A percentile compares a stretch with the other conserved stretches of the same genome.
Conservation (phyloP, 2,797 vertebrate species). For the Tokudaia tokunoshimensis region DNA sequence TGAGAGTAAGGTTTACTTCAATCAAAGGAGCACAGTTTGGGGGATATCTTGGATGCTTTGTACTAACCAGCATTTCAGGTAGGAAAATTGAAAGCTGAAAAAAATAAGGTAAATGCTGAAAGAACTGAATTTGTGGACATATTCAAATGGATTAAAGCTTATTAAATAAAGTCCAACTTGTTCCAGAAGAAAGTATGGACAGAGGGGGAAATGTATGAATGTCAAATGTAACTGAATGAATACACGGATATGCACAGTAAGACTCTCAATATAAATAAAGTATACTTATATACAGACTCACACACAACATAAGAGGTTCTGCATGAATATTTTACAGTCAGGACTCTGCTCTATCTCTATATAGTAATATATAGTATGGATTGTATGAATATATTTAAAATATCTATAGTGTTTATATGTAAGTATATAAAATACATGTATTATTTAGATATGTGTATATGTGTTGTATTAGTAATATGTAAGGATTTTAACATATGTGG, state of each 20-base stretch:
- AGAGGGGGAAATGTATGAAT: neutral
- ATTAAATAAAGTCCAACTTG: conserved; percentile 18
- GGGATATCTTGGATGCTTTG: neutral
- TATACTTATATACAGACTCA: neutral
- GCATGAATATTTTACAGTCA: neutral
- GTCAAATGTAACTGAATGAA: neutral
- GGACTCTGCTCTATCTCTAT: neutral
- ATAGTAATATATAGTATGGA: neutral
- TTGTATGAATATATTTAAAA: neutral
- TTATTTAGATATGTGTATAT: neutral
- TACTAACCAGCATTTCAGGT: neutral
- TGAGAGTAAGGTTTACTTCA: neutral
- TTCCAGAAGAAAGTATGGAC: neutral
- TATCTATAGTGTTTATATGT: neutral
- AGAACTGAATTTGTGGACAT: neutral
- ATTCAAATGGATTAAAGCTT: conserved; percentile 42
- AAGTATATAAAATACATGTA: neutral
- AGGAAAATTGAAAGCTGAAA: neutral
- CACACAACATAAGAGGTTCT: neutral
- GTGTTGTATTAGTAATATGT: conserved; percentile 11
- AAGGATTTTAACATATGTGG: conserved; percentile 57
- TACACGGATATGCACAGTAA: neutral
- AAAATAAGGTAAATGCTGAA: conserved; percentile 12
- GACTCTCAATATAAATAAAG: neutral
- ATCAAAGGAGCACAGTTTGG: neutral